Evolutionary conservation across 1,140 invertebrate genomes (phyloP), one percentile per base, ranked within the genome.

Genomic region (Leptopilina boulardi): DNA sequence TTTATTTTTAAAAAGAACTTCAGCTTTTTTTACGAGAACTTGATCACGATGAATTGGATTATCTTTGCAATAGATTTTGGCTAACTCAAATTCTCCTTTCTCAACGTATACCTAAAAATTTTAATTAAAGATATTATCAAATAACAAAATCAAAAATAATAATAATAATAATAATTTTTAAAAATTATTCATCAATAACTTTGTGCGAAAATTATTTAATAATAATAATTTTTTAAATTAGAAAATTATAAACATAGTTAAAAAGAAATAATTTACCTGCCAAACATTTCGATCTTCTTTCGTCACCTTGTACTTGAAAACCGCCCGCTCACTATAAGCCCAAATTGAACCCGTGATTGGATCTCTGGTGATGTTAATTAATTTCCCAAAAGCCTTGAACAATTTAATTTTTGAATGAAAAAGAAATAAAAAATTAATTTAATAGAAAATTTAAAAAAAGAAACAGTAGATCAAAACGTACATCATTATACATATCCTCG

Each of bases 231-330:
- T n/a, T n/a, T n/a, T n/a, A n/a, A n/a, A n/a, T n/a, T n/a, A n/a
- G n/a, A n/a, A n/a, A n/a, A n/a, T n/a, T n/a, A n/a, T n/a, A n/a
- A 75, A 47, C 71, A 41, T 72, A 77, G 21, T 19, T 76, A 73
- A 47, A 13, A 78, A 47, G 8, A 21, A 71, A n/a, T 18, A 66
- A 59, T 34, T 85, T 88, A 93, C 92, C 89, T 95, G 93, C 96
- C 96, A 98, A 18, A 97, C 94, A 90, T 97, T 96, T 81, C 97
- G 92, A 83, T 97, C 95, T 91, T 99, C 98, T 82, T 94, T 93
- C 0, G 92, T 94, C 0, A 99, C 93, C 91, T 95, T 96, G 81
- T 98, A 98, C 84, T 95, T 95, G 84, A 96, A 98, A 19, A 99
- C 94, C 15, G 94, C 93, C 87, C 94, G 93, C 80, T 97, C 95